These are phyloP conservation scores for Mimumesa dahlbomi DNA, from an alignment of 2,888 invertebrate genomes.

Conservation along the genomic window DNA sequence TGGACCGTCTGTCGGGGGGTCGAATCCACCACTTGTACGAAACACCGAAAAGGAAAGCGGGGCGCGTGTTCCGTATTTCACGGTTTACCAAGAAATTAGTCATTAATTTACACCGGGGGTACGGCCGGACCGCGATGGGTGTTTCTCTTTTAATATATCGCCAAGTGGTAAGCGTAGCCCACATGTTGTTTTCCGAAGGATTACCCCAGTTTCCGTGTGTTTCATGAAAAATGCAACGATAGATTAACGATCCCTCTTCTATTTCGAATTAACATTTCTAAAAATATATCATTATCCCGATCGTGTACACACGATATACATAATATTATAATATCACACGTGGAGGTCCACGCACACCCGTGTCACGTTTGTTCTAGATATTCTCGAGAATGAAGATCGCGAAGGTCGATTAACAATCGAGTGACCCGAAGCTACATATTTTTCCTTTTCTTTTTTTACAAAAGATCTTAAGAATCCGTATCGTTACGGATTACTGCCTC, in stretches of 20 bases:
- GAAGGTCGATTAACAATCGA: conserved; percentile 1
- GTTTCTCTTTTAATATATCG: conserved; percentile 56
- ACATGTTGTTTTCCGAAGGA: conserved; percentile 61
- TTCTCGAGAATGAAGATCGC: no score
- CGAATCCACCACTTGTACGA: conserved; percentile 41
- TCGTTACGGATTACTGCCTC: conserved; percentile 56
- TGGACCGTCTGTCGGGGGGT: conserved; percentile 73
- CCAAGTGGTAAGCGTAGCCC: conserved; percentile 56
- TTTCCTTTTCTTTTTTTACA: no score
- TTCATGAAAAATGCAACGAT: conserved; percentile 16
- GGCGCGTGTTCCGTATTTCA: conserved; percentile 74
- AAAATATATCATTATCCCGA: no score
- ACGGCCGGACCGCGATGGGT: conserved; percentile 35
- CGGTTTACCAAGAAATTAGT: conserved; percentile 75
- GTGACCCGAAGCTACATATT: background rate
- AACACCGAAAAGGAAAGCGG: conserved; percentile 45
- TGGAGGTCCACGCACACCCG: no score
- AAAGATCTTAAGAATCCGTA: conserved; percentile 51
- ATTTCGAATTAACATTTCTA: conserved; percentile 1
- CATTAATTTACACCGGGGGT: conserved; percentile 70
- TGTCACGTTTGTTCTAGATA: no score
- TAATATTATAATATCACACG: no score
- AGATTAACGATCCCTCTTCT: conserved; percentile 20
- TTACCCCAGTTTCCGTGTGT: conserved; percentile 42
- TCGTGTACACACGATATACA: no score